Conservation (phyloP, 2,888 invertebrate genomes). For the Zeuzera pyrina region DNA sequence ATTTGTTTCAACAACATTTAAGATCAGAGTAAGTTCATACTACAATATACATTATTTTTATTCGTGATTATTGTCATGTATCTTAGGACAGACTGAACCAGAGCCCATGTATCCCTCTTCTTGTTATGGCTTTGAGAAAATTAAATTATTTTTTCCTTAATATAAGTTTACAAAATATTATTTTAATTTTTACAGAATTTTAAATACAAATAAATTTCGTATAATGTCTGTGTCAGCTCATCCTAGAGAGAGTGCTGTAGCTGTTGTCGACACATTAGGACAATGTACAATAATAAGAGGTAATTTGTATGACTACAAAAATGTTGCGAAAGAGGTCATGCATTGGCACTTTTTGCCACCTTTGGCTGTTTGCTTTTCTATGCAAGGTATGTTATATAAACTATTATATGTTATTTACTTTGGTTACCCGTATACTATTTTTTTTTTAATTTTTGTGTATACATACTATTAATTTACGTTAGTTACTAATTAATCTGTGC, state of each 20-base stretch:
- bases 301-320: conserved; percentile 36
- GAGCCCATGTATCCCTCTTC: too few relatives aligned
- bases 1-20: conserved; percentile 40
- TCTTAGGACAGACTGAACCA: too few relatives aligned
- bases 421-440: too few relatives aligned
- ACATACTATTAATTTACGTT: too few relatives aligned
- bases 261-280: conserved; percentile 53
- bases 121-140: too few relatives aligned
- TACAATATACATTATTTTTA: too few relatives aligned
- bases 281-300: conserved; percentile 44
- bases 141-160: too few relatives aligned
- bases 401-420: too few relatives aligned
- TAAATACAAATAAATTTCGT: conserved; percentile 37
- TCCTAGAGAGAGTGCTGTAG: conserved; percentile 38
- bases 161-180: not conserved
- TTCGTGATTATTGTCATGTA: too few relatives aligned
- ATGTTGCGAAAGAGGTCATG: conserved; percentile 41
- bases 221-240: conserved; percentile 52
- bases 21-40: conserved; percentile 12
- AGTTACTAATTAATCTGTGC: too few relatives aligned
- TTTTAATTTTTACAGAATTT: conserved; percentile 30
- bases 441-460: too few relatives aligned
- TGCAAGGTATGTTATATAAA: conserved; percentile 50
- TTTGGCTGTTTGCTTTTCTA: conserved; percentile 47
- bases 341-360: conserved; percentile 65